Base-by-base conservation (phyloP, 2,797 vertebrate species). In the Lycodopsis pacificus region DNA sequence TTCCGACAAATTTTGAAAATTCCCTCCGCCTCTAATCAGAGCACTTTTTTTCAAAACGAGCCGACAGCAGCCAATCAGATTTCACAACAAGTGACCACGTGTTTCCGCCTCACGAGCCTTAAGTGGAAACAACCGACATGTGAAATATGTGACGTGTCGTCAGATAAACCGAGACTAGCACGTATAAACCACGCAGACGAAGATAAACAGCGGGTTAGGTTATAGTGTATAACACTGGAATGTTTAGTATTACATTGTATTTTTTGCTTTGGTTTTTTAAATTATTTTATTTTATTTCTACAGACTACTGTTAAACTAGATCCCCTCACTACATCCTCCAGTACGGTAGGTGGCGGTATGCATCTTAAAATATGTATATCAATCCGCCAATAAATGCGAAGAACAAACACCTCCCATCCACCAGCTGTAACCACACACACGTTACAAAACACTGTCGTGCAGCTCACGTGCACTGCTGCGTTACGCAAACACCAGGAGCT, bases 391-490 rank as follows among this genome's bases (percentile, higher is more conserved):
- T 54, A 27, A 54, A 54, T 7, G 22, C 22, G 15, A 54, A 27
- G 53, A 54, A 54, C 13, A 54, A 10, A 77, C 88, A 57, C 57
- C 91, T 90, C 69, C 54, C 25, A 91, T 3, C 22, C 30, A 34
- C 13, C 2, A 7, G 2, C 2, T 22, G 77, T 2, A 77, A 68
- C 13, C 19, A 46, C 27, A 19, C 1, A 66, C 2, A 66, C 0
- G 86, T 95, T 95, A 95, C 89, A 90, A 94, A 95, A 94, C n/a
- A 2, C 20, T 1, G 15, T 9, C 57, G n/a, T 66, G 15, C 79
- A 75, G 81, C 67, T 81, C 89, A 89, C 83, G 84, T 88, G 87
- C 77, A 17, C 2, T 7, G 48, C 27, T 11, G 49, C 2, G 59
- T 87, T 80, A 80, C 19, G 54, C 63, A 87, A 84, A 79, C 61